Conservation (phyloP, 2,888 invertebrate genomes). For the Epistrophella euchroma region DNA sequence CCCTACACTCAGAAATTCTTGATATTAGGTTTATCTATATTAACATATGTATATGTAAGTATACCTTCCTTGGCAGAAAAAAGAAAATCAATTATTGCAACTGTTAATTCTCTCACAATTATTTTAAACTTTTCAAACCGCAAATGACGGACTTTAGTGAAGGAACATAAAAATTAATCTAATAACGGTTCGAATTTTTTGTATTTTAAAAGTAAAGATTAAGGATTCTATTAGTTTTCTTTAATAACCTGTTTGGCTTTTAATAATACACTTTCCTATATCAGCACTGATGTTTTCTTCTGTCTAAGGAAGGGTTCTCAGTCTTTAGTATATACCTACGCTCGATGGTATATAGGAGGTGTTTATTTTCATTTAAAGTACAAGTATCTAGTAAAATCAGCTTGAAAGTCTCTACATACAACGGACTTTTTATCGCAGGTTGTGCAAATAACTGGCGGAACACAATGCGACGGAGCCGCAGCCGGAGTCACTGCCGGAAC, state of each 20-base stretch:
- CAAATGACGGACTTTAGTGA: slow-evolving; percentile 32
- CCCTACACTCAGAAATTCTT: not conserved
- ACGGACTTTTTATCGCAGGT: too few species aligned
- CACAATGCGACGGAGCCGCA: too few species aligned
- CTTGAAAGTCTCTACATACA: too few species aligned
- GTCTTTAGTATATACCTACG: not conserved
- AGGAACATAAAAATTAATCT: slow-evolving; percentile 28
- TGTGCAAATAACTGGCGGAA: too few species aligned
- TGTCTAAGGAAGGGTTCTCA: not conserved
- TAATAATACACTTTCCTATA: slow-evolving; percentile 40
- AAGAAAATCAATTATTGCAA: slow-evolving; percentile 58
- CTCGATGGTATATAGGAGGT: too few species aligned
- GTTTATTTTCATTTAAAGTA: too few species aligned
- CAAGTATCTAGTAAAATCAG: too few species aligned
- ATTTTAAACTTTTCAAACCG: slow-evolving; percentile 49
- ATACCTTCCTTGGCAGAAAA: too few species aligned
- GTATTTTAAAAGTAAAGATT: not conserved
- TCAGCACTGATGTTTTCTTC: not conserved
- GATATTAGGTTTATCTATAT: too few species aligned
- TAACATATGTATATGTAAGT: too few species aligned
- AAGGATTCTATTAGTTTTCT: slow-evolving; percentile 42
- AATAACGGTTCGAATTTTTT: slow-evolving; percentile 42
- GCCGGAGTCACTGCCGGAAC: too few species aligned
- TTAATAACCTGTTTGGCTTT: slow-evolving; percentile 59
- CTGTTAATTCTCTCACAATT: slow-evolving; percentile 69